phyloP scores from a whole-genome alignment of 2,113 vertebrate species.

The Prochilodus magdalenae region DNA sequence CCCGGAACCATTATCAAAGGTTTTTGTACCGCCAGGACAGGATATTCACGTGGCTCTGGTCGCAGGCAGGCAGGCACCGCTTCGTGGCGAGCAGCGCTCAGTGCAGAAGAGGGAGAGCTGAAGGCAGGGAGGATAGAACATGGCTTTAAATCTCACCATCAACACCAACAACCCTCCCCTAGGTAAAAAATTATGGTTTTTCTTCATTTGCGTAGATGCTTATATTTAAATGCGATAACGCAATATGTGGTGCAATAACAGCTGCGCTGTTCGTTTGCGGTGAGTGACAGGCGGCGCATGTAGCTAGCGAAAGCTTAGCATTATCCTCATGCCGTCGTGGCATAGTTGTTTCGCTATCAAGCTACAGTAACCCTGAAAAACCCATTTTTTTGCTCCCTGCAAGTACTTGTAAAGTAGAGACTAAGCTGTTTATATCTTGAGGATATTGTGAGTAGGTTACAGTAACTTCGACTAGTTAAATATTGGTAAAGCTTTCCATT shows the following conservation, averaged over 20 bases:
- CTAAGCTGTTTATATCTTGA: not conserved
- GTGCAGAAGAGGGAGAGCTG: not conserved
- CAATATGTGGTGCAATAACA: not conserved
- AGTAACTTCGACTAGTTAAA: not conserved
- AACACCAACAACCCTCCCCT: slow-evolving; percentile 74
- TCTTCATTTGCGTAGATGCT: no score
- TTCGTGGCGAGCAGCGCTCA: not conserved
- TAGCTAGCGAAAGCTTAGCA: not conserved
- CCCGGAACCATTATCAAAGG: not conserved
- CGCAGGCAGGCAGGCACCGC: slow-evolving; percentile 9
- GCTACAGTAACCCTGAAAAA: not conserved
- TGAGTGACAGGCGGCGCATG: not conserved
- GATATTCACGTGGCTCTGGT: not conserved
- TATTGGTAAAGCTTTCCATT: not conserved
- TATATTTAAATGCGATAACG: not conserved
- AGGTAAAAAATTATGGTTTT: slow-evolving; percentile 62
- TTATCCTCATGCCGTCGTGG: slow-evolving; percentile 48
- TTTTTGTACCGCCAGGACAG: not conserved
- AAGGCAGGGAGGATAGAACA: slow-evolving; percentile 53
- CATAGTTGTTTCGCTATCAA: slow-evolving; percentile 5
- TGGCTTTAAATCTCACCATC: slow-evolving; percentile 77
- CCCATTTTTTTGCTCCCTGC: no score
- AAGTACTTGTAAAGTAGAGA: not conserved
- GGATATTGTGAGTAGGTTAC: no score
- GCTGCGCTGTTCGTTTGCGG: not conserved